Base-by-base conservation (phyloP, 2,113 vertebrate species). In the Xyrauchen texanus region DNA sequence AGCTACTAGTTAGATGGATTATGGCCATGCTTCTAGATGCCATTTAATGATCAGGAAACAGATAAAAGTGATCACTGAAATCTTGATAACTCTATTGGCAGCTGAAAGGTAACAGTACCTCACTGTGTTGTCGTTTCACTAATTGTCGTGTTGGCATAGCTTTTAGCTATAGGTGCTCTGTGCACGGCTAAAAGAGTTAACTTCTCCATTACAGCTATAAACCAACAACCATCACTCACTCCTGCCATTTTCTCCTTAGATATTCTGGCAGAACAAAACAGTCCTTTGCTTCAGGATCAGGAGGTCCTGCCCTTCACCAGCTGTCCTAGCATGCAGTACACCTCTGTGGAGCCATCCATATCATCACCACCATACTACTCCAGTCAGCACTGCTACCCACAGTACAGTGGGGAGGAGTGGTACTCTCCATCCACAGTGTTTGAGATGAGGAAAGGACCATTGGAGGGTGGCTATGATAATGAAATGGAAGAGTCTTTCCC, bases 371-470 rank as follows among this genome's bases (percentile, higher is more conserved):
- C 95, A 8, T 98, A 95, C 83, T 98, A 97, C 91, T 89, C 95
- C 92, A 94, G 87, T 91, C 90, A 96, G 78, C 91, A 93, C 83
- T 96, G 96, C 88, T 96, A 95, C 88, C 91, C 94, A 51, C 94
- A 92, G 0, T 97, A 97, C 87, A 86, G 90, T 0, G 94, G 95
- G 42, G 96, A 98, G 3, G 96, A 99, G 79, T 99, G 97, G 98
- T 98, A 94, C 86, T 90, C 95, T 2, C 91, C 94, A 13, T 90
- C 94, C 0, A 91, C 93, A 57, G 90, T 96, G 83, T 96, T 95
- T 11, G 96, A 98, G 87, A 90, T 97, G 84, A 94, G 94, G 83
- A 95, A 95, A 82, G 91, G 93, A 77, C 92, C 96, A 0, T 85
- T 95, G 72, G 96, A 97, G 66, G 92, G 89, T 9, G 80, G 92